Evolutionary conservation across 2,797 vertebrate species (phyloP).

Genomic region (Champsocephalus gunnari): DNA sequence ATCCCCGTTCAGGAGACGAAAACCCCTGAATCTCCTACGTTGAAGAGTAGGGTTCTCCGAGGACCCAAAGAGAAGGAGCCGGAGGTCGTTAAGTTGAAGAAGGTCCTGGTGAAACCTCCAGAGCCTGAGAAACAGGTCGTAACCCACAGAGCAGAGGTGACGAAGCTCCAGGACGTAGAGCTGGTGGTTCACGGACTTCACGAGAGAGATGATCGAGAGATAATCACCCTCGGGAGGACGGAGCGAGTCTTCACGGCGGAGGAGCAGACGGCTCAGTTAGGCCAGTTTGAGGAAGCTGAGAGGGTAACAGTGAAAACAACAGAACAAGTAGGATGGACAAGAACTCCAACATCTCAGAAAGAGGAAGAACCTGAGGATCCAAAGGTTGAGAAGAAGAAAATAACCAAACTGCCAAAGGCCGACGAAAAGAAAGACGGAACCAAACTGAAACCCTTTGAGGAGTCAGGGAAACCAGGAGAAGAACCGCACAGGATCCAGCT

Average conservation of each 20-base stretch:
- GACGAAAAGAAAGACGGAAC: conserved; percentile 60
- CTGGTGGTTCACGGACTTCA: conserved; percentile 58
- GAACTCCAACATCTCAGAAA: conserved; percentile 44
- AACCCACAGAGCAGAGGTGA: conserved; percentile 62
- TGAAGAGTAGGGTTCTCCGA: conserved; percentile 72
- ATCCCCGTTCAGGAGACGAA: conserved; percentile 77
- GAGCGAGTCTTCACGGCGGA: conserved; percentile 66
- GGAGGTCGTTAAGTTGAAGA: conserved; percentile 74
- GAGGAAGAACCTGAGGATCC: conserved; percentile 36
- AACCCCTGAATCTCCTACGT: conserved; percentile 67
- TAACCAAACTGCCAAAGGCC: conserved; percentile 54
- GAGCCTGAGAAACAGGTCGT: conserved; percentile 63
- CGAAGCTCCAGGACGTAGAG: conserved; percentile 50
- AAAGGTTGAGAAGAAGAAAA: conserved; percentile 59
- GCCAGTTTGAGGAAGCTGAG: conserved; percentile 52
- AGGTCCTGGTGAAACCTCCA: conserved; percentile 63
- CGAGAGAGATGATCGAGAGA: conserved; percentile 66
- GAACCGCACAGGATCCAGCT: conserved; percentile 63
- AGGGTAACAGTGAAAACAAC: conserved; percentile 39
- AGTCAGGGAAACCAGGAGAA: conserved; percentile 51
- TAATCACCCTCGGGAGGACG: conserved; percentile 60
- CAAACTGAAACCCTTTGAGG: conserved; percentile 66
- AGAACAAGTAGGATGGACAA: conserved; percentile 52
- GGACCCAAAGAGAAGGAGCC: conserved; percentile 68
- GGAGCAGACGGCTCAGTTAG: conserved; percentile 44